These are phyloP conservation scores for Limnephilus auricula DNA, from an alignment of 2,888 invertebrate genomes.

Conservation along the genomic window DNA sequence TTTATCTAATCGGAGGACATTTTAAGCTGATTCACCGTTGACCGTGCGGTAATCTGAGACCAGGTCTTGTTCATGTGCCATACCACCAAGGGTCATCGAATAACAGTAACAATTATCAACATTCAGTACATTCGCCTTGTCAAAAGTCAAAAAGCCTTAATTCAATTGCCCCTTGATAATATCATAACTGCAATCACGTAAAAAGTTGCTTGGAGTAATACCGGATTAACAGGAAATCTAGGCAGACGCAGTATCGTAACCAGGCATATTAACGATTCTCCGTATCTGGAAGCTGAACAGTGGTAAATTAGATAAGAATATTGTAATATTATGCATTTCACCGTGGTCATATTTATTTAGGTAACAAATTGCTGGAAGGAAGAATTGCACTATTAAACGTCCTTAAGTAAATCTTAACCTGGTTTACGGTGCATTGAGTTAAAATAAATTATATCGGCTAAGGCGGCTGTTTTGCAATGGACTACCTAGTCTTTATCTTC, in stretches of 20 bases:
- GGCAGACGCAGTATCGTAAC: slow-evolving; percentile 11
- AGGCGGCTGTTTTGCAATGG: not conserved
- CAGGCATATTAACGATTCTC: not conserved
- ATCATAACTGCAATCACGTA: not conserved
- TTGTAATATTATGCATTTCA: not conserved
- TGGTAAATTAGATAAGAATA: not conserved
- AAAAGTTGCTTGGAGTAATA: not conserved
- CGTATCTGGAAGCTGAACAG: not conserved
- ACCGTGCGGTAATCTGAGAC: too few relatives aligned
- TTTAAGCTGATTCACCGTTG: not conserved
- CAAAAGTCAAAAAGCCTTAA: not conserved
- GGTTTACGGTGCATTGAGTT: not conserved
- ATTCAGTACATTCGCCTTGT: not conserved
- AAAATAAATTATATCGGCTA: not conserved
- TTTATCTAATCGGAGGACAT: not conserved
- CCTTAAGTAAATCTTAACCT: not conserved
- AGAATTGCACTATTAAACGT: not conserved
- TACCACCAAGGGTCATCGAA: not conserved
- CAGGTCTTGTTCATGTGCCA: not conserved
- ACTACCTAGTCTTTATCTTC: not conserved
- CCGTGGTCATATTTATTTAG: not conserved
- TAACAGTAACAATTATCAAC: not conserved
- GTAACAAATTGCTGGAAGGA: not conserved
- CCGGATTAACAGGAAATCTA: not conserved
- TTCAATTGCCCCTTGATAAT: not conserved